These are phyloP conservation scores for Acrobasis repandana DNA, from an alignment of 2,888 invertebrate genomes.

Conservation along the genomic window DNA sequence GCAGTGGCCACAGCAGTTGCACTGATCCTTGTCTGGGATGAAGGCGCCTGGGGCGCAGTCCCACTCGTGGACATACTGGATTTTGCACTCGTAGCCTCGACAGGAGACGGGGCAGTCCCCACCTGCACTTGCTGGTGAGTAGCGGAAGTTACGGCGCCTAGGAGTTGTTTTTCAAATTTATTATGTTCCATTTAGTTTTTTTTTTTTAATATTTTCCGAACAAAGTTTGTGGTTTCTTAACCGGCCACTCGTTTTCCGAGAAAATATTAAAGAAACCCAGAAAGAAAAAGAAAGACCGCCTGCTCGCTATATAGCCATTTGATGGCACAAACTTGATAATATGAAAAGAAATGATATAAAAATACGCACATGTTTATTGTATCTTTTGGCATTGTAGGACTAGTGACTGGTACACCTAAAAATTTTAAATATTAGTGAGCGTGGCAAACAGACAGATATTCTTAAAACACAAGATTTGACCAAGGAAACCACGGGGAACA, in stretches of 20 bases:
- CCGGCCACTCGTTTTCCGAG: no score
- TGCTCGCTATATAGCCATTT: no score
- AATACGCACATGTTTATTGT: slow-evolving; percentile 51
- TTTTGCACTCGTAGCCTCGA: slow-evolving; percentile 55
- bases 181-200: no score
- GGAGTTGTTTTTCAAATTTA: not conserved
- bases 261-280: no score
- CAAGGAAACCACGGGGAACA: no score
- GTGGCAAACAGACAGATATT: no score
- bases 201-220: no score
- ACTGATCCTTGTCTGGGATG: slow-evolving; percentile 60
- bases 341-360: not conserved
- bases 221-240: no score
- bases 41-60: slow-evolving; percentile 61
- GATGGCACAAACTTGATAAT: no score
- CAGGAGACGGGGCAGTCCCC: slow-evolving; percentile 64
- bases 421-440: slow-evolving; percentile 15
- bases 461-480: no score
- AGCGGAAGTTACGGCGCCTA: slow-evolving; percentile 63
- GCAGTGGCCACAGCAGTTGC: slow-evolving; percentile 73
- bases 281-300: no score
- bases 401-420: slow-evolving; percentile 64
- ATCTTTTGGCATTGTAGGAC: slow-evolving; percentile 59
- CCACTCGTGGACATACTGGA: slow-evolving; percentile 47
- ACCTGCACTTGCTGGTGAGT: slow-evolving; percentile 47